Evolutionary conservation across 2,797 vertebrate species (phyloP), one percentile per base, ranked within the genome.

Genomic region (Margarornis squamiger): DNA sequence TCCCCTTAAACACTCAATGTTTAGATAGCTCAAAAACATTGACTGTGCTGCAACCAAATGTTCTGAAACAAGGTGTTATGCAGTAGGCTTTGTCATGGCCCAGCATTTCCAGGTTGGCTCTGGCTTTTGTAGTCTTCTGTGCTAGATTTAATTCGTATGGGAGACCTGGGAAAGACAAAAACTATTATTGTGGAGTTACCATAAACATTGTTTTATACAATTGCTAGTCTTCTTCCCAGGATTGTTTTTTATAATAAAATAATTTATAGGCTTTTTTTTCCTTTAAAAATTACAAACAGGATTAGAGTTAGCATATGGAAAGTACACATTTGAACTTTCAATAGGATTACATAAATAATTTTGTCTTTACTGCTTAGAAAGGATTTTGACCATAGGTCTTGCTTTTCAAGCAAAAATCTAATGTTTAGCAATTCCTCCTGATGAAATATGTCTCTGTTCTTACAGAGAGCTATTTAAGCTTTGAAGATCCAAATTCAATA

Each of bases 251-350:
- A 36, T 30, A 58, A 34, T 62, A 78, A 57, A 92, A 70, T 45
- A 66, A 41, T 55, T 30, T 55, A 0, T 11, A 24, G 5, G 2
- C 0, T 0, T 2, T 74, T 46, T 74, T 77, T 45, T n/a, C 7
- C 11, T 38, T 52, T 10, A 54, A 79, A 41, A 77, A n/a, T 24
- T 58, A 29, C 8, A 65, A 83, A 29, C 10, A 54, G 30, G 52
- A 54, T 21, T 32, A 54, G 30, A 54, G 5, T 32, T 32, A 32
- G 18, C 18, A 30, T 12, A 30, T 12, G 30, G 32, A 75, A 51
- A 38, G 10, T 29, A 29, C 23, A 58, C 16, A 52, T 84, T 78
- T 86, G 43, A 75, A 78, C 20, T 70, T 86, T 48, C 39, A 41
- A 0, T 23, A 48, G 6, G 45, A 19, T 74, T 80, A 13, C 12